Evolutionary conservation across 2,113 vertebrate genomes (phyloP).

Genomic region (Capricornis sumatraensis): DNA sequence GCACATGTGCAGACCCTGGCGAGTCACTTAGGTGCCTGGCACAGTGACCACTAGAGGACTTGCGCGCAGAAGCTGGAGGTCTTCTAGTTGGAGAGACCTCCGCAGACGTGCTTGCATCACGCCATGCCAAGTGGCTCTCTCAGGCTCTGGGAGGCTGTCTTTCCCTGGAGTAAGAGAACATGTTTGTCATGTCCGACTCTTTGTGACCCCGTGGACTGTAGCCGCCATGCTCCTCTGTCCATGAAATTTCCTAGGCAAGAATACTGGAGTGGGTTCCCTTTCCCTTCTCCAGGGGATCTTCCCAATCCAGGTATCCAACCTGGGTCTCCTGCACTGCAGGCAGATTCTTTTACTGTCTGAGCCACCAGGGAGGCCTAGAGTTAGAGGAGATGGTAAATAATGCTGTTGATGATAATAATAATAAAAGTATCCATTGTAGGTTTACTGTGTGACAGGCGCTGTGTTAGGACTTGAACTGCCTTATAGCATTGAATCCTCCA

Average conservation of each 20-base stretch:
- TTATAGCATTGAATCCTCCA: background rate
- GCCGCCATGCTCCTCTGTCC: background rate
- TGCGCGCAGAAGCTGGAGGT: accelerated
- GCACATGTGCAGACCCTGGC: accelerated
- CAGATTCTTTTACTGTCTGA: background rate
- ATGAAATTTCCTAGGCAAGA: background rate
- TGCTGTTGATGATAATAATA: accelerated
- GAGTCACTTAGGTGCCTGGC: accelerated
- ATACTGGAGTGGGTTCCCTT: background rate
- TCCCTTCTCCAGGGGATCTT: background rate
- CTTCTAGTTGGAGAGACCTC: background rate
- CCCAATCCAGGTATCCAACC: background rate
- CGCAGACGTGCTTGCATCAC: accelerated
- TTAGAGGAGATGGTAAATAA: background rate
- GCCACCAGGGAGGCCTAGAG: background rate
- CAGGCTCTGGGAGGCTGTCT: background rate
- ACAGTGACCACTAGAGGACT: accelerated
- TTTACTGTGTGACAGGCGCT: background rate
- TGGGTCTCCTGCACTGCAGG: background rate
- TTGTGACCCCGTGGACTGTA: background rate
- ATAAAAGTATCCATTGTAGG: accelerated
- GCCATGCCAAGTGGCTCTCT: background rate
- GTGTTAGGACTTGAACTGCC: background rate
- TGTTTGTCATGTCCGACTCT: background rate
- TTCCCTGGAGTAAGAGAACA: background rate